Base-by-base conservation (phyloP, 2,797 vertebrate genomes). In the Darevskia mixta region DNA sequence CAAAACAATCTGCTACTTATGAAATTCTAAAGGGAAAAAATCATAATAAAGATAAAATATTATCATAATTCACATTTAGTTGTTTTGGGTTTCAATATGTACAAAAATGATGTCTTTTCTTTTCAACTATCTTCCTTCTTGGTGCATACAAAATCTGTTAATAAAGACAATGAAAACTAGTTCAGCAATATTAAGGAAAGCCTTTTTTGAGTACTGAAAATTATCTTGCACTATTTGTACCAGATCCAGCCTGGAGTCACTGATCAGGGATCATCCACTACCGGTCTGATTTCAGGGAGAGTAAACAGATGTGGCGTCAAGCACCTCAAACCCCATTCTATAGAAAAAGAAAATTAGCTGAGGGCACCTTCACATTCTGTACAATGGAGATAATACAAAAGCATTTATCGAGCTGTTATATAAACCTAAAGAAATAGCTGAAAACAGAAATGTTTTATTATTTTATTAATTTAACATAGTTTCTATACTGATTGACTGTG, bases 1-100 rank as follows among this genome's bases (percentile, higher is more conserved):
- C 55, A 75, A 84, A 84, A 84, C 72, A 58, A 55, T 84, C 55
- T 84, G 82, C 49, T 73, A 38, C 25, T 71, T 55, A 73, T 73
- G 82, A 49, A 58, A 83, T 58, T 58, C n/a, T 23, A 73, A 83
- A 72, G 7, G 45, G 0, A 8, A 83, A 55, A 55, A 55, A 83
- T 27, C 69, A 83, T 17, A 49, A 73, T 25, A 27, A 73, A 8
- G 49, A 71, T 72, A 38, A 83, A 83, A 73, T 83, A 83, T 83
- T 83, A 35, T 38, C 69, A 83, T 58, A 23, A 73, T 73, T 83
- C 45, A 58, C 20, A 27, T 38, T 49, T 58, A 15, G 10, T 64
- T 15, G 45, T 32, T 83, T 83, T 73, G 25, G 20, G 69, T 83
- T 83, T 55, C n/a, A 73, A 13, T 77, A 77, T 43, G 25, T 45